Evolutionary conservation across 2,888 invertebrate genomes (phyloP).

Genomic region (Pogonocherus hispidulus): DNA sequence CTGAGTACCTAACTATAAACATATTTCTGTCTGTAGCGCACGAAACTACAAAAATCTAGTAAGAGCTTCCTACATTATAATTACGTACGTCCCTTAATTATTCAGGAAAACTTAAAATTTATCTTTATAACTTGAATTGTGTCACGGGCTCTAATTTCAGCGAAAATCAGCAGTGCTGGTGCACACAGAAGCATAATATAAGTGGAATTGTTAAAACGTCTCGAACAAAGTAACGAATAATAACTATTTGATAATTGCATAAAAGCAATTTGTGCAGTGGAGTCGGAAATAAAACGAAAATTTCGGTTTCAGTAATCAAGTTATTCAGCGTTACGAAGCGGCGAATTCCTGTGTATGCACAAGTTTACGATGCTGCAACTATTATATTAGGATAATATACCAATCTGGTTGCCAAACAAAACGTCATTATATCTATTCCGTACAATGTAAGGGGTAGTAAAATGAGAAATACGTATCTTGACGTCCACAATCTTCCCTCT

Average conservation of each 20-base stretch:
- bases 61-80: not conserved
- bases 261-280: slow-evolving; percentile 13
- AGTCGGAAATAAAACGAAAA: slow-evolving; percentile 17
- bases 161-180: slow-evolving; percentile 3
- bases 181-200: slow-evolving; percentile 16
- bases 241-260: slow-evolving; percentile 23
- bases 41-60: too few species aligned
- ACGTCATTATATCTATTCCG: slow-evolving; percentile 6
- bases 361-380: slow-evolving; percentile 8
- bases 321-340: slow-evolving; percentile 13
- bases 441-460: slow-evolving; percentile 13
- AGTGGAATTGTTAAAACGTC: slow-evolving; percentile 14
- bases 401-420: slow-evolving; percentile 20
- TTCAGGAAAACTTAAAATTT: slow-evolving; percentile 33
- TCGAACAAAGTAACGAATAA: slow-evolving; percentile 20
- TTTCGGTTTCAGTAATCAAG: slow-evolving; percentile 21
- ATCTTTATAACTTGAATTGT: not conserved
- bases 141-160: slow-evolving; percentile 7
- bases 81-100: not conserved
- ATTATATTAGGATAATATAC: slow-evolving; percentile 22
- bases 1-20: too few species aligned
- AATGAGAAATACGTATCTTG: not conserved
- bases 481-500: not conserved
- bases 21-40: too few species aligned
- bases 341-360: slow-evolving; percentile 3